Percentiles rank a stretch among this genome's conserved stretches.
phyloP scores from a whole-genome alignment of 2,888 invertebrate species.

The Erpobdella octoculata region DNA sequence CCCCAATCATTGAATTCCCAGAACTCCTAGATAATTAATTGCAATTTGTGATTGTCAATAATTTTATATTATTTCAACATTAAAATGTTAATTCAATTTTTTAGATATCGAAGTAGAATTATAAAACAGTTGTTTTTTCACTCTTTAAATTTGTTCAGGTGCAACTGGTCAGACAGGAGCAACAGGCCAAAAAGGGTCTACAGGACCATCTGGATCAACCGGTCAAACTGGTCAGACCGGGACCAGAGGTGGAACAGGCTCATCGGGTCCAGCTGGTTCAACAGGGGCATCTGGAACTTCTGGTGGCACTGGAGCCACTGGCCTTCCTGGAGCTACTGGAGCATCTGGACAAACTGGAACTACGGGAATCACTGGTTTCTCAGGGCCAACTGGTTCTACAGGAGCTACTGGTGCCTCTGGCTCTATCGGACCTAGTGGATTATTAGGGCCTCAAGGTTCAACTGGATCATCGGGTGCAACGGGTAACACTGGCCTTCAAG shows the following conservation, averaged over 20 bases:
- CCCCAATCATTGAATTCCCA: no score
- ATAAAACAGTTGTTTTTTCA: not conserved
- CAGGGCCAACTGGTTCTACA: constrained; percentile 27
- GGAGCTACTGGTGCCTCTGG: constrained; percentile 33
- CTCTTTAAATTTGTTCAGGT: constrained; percentile 22
- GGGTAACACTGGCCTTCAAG: not conserved
- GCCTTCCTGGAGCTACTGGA: constrained; percentile 32
- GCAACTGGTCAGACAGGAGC: constrained; percentile 19
- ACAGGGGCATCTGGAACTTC: constrained; percentile 33
- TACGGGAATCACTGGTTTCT: constrained; percentile 20
- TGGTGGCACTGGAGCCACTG: constrained; percentile 23
- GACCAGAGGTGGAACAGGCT: constrained; percentile 1
- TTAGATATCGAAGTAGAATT: no score
- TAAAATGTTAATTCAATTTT: no score
- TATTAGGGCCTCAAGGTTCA: constrained; percentile 14
- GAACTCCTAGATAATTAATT: no score
- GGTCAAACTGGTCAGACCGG: constrained; percentile 30
- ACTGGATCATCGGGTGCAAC: not conserved
- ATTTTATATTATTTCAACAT: no score
- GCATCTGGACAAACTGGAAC: constrained; percentile 29
- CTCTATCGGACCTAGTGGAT: constrained; percentile 27
- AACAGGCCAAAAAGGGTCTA: constrained; percentile 27
- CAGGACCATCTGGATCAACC: constrained; percentile 31
- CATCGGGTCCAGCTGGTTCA: constrained; percentile 58
- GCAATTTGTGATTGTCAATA: no score